A percentile compares a stretch with the other conserved stretches of the same genome.
Conservation (phyloP, 2,113 vertebrate genomes). For the Tinamus guttatus region DNA sequence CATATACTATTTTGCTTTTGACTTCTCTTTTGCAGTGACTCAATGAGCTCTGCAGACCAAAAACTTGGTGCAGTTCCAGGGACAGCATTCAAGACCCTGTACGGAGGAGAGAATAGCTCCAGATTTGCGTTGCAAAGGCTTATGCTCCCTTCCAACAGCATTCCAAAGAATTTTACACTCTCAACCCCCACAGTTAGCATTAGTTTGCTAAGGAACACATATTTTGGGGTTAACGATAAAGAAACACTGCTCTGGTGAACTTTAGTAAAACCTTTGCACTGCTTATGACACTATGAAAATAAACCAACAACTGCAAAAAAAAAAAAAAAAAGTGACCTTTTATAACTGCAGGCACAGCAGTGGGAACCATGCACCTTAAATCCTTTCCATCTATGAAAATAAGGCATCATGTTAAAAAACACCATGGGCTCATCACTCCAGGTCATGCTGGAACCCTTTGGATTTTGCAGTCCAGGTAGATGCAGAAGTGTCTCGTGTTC, state of each 20-base stretch:
- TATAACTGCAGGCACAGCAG: rapidly evolving
- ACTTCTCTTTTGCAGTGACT: neutral
- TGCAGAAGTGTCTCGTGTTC: neutral
- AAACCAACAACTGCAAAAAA: neutral
- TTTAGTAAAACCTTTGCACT: neutral
- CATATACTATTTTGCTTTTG: neutral
- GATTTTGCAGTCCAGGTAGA: neutral
- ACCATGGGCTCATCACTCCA: neutral
- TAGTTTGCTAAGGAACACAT: neutral
- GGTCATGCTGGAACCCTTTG: no score
- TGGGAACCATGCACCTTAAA: neutral
- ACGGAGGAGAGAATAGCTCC: neutral
- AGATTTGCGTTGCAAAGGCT: neutral
- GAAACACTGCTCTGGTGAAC: neutral
- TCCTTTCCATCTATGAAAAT: no score
- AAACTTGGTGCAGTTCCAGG: neutral
- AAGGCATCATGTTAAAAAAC: neutral
- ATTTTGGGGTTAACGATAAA: neutral
- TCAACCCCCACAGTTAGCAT: neutral
- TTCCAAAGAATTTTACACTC: neutral
- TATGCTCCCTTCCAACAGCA: neutral
- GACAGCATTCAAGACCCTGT: neutral
- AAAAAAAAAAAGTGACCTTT: neutral
- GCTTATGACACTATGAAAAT: neutral
- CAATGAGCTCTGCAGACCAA: neutral